phyloP scores from a whole-genome alignment of 1,140 invertebrate species.

The Protaetia brevitarsis region DNA sequence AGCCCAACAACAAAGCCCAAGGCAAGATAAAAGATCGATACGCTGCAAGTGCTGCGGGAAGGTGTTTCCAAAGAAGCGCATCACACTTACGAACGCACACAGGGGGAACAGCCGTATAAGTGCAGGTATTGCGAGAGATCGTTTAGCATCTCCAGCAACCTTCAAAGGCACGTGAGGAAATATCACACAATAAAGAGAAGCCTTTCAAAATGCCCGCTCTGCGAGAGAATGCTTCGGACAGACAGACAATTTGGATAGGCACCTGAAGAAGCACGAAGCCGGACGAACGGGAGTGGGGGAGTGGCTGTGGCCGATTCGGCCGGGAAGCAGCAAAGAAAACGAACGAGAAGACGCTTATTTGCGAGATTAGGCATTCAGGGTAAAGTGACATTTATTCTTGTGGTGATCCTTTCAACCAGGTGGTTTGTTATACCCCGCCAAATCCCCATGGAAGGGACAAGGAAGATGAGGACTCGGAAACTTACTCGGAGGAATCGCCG shows the following conservation, averaged over 20 bases:
- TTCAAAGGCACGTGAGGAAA: slow-evolving; percentile 98
- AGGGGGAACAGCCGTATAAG: slow-evolving; percentile 94
- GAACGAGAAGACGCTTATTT: slow-evolving; percentile 82
- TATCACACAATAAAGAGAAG: slow-evolving; percentile 96
- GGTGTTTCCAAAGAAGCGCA: slow-evolving; percentile 93
- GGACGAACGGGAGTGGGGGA: slow-evolving; percentile 67
- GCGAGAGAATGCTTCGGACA: slow-evolving; percentile 94
- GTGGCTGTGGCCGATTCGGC: slow-evolving; percentile 71
- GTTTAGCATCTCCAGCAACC: slow-evolving; percentile 95
- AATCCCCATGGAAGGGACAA: slow-evolving; percentile 46
- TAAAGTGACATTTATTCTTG: slow-evolving; percentile 63
- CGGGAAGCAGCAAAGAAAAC: slow-evolving; percentile 73
- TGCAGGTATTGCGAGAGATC: slow-evolving; percentile 97
- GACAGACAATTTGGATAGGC: slow-evolving; percentile 96
- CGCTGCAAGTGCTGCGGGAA: slow-evolving; percentile 97
- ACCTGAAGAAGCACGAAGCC: slow-evolving; percentile 95
- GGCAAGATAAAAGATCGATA: slow-evolving; percentile 91
- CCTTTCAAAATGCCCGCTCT: slow-evolving; percentile 81
- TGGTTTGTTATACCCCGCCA: slow-evolving; percentile 48
- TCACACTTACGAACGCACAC: slow-evolving; percentile 95
- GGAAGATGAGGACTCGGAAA: slow-evolving; percentile 54
- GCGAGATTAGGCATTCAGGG: slow-evolving; percentile 86
- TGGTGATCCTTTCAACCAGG: slow-evolving; percentile 48
- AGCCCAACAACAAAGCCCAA: slow-evolving; percentile 49
- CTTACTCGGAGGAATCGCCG: slow-evolving; percentile 46